phyloP scores from a whole-genome alignment of 2,888 invertebrate genomes.

The Hybos culiciformis region DNA sequence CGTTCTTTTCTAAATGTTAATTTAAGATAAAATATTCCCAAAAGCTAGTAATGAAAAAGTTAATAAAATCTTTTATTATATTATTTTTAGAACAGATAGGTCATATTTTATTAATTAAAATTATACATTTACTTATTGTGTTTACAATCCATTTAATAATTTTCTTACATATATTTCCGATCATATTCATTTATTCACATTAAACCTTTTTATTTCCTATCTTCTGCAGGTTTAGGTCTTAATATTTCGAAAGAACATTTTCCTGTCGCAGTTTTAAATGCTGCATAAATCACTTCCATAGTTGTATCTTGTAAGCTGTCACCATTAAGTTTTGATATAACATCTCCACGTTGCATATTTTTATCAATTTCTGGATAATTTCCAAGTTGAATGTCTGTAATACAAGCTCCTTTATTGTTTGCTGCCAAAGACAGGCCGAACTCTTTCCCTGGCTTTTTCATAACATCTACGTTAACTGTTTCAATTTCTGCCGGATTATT shows the following conservation, averaged over 20 bases:
- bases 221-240: slow-evolving; percentile 53
- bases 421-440: slow-evolving; percentile 76
- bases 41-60: no score
- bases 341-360: slow-evolving; percentile 82
- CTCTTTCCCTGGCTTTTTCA: slow-evolving; percentile 78
- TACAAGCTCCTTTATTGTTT: slow-evolving; percentile 72
- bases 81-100: no score
- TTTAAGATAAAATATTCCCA: no score
- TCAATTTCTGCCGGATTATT: slow-evolving; percentile 62
- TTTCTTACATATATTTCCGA: no score
- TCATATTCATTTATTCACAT: no score
- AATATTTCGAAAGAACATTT: slow-evolving; percentile 73
- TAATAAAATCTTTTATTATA: no score
- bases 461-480: slow-evolving; percentile 67
- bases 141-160: no score
- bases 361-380: slow-evolving; percentile 79
- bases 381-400: slow-evolving; percentile 90
- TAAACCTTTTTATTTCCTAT: no score
- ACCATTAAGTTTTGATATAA: slow-evolving; percentile 77
- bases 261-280: slow-evolving; percentile 76
- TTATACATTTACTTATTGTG: no score
- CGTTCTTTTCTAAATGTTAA: no score
- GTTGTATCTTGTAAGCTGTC: slow-evolving; percentile 62
- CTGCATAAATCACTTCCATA: slow-evolving; percentile 75
- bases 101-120: no score